A percentile compares a stretch with the other conserved stretches of the same genome.
Conservation (phyloP, 2,797 vertebrate genomes). For the Sciurus vulgaris region DNA sequence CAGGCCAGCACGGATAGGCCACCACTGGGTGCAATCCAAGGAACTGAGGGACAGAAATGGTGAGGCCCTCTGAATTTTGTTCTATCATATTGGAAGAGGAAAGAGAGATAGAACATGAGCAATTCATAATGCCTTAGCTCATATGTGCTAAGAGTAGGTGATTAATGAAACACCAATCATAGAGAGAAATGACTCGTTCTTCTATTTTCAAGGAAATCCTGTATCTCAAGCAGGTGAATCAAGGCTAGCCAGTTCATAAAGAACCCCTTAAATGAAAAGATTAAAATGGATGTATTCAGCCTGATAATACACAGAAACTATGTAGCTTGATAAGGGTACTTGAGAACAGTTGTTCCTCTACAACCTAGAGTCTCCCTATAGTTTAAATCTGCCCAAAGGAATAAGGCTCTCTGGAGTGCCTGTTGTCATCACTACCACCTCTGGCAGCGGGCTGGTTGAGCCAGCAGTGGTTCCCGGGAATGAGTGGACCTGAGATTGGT, state of each 20-base stretch:
- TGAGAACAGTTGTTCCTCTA: neutral
- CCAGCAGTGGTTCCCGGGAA: neutral
- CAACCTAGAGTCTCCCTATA: neutral
- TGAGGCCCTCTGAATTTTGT: neutral
- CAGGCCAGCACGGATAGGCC: neutral
- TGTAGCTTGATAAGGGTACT: neutral
- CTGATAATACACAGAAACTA: neutral
- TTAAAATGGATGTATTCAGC: neutral
- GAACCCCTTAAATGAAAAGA: neutral
- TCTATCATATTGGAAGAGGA: neutral
- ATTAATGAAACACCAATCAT: neutral
- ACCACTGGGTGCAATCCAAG: neutral
- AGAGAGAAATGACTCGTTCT: neutral
- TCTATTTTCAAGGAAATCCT: neutral
- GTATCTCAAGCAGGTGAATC: neutral
- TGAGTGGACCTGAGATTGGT: too few species aligned
- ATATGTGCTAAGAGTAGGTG: too few species aligned
- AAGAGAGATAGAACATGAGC: neutral
- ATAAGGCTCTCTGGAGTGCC: neutral
- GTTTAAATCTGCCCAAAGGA: neutral
- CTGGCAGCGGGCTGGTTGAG: neutral
- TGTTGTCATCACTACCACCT: rapidly evolving
- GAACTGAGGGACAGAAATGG: neutral
- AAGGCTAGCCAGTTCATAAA: neutral
- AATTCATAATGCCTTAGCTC: neutral